A percentile compares a stretch with the other conserved stretches of the same genome.
These are phyloP conservation scores for Enteromius paludinosus DNA, from an alignment of 2,797 vertebrate genomes.

Conservation along the genomic window DNA sequence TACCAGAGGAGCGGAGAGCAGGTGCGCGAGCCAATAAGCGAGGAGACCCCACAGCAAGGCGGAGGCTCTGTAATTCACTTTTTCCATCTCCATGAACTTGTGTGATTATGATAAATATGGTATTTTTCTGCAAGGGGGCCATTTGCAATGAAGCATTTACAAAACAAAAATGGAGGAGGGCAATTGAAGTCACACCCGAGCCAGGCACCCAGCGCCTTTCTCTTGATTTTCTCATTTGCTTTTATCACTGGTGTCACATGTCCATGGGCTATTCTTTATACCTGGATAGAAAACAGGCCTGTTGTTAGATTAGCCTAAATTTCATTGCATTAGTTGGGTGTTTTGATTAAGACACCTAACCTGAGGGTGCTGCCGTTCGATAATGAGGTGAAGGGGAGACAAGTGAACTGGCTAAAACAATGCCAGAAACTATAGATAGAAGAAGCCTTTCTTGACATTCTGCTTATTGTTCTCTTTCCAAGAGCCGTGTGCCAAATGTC, in stretches of 20 bases:
- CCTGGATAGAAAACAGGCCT: neutral
- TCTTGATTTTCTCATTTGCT: slow-evolving; percentile 49
- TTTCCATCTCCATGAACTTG: slow-evolving; percentile 42
- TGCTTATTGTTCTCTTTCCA: slow-evolving; percentile 2
- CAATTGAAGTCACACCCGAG: neutral
- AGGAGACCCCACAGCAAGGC: slow-evolving; percentile 15
- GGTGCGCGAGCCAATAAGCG: slow-evolving; percentile 14
- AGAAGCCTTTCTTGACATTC: slow-evolving; percentile 22
- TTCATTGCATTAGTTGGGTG: slow-evolving; percentile 48
- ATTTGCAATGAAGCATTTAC: slow-evolving; percentile 32
- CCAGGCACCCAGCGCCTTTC: neutral
- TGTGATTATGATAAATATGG: slow-evolving; percentile 38
- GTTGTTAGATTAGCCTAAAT: slow-evolving; percentile 23
- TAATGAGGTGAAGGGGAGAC: slow-evolving; percentile 51
- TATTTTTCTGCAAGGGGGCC: slow-evolving; percentile 5
- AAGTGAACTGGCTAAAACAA: slow-evolving; percentile 48
- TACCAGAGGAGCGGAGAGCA: slow-evolving; percentile 36
- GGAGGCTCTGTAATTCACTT: slow-evolving; percentile 18
- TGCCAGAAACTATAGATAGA: slow-evolving; percentile 33
- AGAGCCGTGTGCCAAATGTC: neutral
- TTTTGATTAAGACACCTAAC: slow-evolving; percentile 54
- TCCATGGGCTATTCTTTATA: slow-evolving; percentile 44
- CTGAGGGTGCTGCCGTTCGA: slow-evolving; percentile 13
- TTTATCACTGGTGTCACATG: slow-evolving; percentile 14
- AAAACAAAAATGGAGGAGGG: slow-evolving; percentile 25